phyloP scores from a whole-genome alignment of 2,797 vertebrate genomes.

The Chromobotia macracanthus region DNA sequence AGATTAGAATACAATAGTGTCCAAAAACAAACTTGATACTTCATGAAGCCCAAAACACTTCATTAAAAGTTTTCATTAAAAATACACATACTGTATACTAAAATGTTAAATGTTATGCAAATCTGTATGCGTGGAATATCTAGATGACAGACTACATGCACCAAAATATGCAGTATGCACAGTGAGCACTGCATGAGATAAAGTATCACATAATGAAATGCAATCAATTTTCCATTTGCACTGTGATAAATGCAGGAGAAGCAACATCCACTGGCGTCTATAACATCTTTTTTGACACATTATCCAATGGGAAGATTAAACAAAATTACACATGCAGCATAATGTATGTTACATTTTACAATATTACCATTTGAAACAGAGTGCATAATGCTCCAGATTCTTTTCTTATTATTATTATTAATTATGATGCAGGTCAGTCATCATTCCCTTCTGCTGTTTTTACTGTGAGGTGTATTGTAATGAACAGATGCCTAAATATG shows the following conservation, averaged over 20 bases:
- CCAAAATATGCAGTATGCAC: background rate
- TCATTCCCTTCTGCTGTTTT: no score
- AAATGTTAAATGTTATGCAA: no score
- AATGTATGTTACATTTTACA: no score
- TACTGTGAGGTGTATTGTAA: background rate
- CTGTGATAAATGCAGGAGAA: background rate
- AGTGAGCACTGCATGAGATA: no score
- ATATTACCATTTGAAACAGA: no score
- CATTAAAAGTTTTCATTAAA: background rate
- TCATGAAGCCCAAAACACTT: background rate
- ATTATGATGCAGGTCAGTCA: no score
- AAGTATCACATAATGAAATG: background rate
- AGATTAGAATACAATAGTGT: background rate
- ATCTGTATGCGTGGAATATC: background rate
- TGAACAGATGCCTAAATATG: background rate
- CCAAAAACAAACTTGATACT: background rate
- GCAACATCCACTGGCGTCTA: background rate
- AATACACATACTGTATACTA: no score
- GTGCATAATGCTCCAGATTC: no score
- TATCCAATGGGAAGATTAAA: no score
- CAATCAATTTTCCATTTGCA: background rate
- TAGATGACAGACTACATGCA: background rate
- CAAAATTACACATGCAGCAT: no score
- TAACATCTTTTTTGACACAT: background rate
- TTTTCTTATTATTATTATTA: no score